Conservation (phyloP, 2,888 invertebrate species). For the Eustalomyia histrio region DNA sequence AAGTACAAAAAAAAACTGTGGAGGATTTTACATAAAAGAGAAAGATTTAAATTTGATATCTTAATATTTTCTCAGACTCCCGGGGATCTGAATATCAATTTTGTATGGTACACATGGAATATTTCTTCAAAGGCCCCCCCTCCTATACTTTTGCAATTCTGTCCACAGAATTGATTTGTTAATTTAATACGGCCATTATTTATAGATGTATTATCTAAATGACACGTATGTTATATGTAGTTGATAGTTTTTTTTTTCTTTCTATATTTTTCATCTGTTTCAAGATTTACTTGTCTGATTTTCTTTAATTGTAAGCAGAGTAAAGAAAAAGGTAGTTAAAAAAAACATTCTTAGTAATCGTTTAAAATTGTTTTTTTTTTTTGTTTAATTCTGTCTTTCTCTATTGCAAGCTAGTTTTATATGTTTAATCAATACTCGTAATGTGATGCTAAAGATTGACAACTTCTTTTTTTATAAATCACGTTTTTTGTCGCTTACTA, state of each 20-base stretch:
- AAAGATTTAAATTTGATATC: too few species aligned
- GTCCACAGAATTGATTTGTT: background rate
- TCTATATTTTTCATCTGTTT: background rate
- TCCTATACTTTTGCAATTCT: background rate
- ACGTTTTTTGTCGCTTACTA: background rate
- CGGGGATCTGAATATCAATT: too few species aligned
- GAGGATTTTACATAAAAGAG: too few species aligned
- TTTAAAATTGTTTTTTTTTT: slow-evolving; percentile 28
- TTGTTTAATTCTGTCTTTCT: background rate
- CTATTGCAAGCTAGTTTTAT: slow-evolving; percentile 2
- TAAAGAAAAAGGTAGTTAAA: slow-evolving; percentile 6
- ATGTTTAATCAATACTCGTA: slow-evolving; percentile 17
- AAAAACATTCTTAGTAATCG: slow-evolving; percentile 34
- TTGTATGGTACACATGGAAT: too few species aligned
- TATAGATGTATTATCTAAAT: background rate
- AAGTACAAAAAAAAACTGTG: too few species aligned
- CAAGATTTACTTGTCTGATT: slow-evolving; percentile 31
- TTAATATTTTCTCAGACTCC: too few species aligned
- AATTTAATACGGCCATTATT: background rate
- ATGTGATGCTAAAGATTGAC: slow-evolving; percentile 30
- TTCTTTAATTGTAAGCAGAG: background rate
- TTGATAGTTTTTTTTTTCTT: background rate
- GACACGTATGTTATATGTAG: background rate
- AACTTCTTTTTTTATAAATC: slow-evolving; percentile 15
- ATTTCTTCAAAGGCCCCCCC: background rate